Evolutionary conservation across 2,113 vertebrate species (phyloP), one percentile per base, ranked within the genome.

Genomic region (Rhinogobius similis): DNA sequence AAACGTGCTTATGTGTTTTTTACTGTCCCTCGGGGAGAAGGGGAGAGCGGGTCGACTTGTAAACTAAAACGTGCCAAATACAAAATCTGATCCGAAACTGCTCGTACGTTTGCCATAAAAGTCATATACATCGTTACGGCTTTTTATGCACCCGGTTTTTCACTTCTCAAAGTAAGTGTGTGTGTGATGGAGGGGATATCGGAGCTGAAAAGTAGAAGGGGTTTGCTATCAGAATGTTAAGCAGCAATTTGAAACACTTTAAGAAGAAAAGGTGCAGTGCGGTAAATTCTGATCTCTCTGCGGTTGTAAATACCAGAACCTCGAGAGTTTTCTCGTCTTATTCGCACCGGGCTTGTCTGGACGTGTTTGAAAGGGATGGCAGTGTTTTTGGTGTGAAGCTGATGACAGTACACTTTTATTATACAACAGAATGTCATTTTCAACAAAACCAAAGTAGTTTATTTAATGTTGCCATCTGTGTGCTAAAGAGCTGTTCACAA

Each of bases 151-250:
- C 65, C 20, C 13, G 4, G 44, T 21, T 58, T 79, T 71, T 74
- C 24, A 65, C 43, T 68, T 63, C 23, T 63, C 36, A 63, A 64
- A 24, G 23, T 44, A 44, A 69, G 61, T 65, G 38, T 58, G 38
- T 58, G 5, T 48, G 26, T 58, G 29, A 26, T 5, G 38, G 44
- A 55, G 36, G 58, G 55, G 62, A 29, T 65, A 73, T 82, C 52
- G 68, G 73, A 39, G 53, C 52, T 71, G 65, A 76, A 4, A 62
- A 79, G 79, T 67, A 64, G 52, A 64, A 67, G 32, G 73, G 75
- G 69, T 48, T 75, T 81, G 78, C 75, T 68, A 82, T 79, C 62
- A 69, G 83, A 88, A 88, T 88, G 81, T 74, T 81, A 81, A 88
- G 72, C 79, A 88, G 85, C 62, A 24, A 29, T 71, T 86, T 84